phyloP scores from a whole-genome alignment of 2,113 vertebrate species.

The Uria lomvia region DNA sequence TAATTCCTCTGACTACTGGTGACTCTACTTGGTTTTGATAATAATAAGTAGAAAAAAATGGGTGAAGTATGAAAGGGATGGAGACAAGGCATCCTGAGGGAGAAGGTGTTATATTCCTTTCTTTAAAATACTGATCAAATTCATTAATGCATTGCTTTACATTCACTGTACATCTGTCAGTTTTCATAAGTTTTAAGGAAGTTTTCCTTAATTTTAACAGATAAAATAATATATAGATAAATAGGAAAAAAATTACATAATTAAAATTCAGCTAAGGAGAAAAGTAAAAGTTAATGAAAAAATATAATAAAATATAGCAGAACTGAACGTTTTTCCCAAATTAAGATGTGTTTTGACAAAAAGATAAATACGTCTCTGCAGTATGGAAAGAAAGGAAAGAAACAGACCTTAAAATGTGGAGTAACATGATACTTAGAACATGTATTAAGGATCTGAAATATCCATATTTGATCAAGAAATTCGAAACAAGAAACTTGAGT shows the following conservation, averaged over 20 bases:
- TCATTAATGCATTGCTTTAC: not conserved
- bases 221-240: not conserved
- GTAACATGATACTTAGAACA: not conserved
- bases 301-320: not conserved
- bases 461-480: not conserved
- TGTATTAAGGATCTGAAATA: not conserved
- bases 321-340: not conserved
- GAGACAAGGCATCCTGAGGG: not conserved
- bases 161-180: not conserved
- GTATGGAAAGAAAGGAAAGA: not conserved
- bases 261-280: not conserved
- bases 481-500: not conserved
- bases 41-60: not conserved
- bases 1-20: not conserved
- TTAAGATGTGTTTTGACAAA: not conserved
- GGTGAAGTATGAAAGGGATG: not conserved
- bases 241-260: not conserved
- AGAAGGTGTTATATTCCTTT: not conserved
- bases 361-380: not conserved
- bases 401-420: not conserved
- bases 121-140: not conserved
- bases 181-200: not conserved
- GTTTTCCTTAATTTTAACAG: not conserved
- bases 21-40: not conserved
- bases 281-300: not conserved